Evolutionary conservation across 2,888 invertebrate species (phyloP), one percentile per base, ranked within the genome.

Genomic region (Philaethria dido): DNA sequence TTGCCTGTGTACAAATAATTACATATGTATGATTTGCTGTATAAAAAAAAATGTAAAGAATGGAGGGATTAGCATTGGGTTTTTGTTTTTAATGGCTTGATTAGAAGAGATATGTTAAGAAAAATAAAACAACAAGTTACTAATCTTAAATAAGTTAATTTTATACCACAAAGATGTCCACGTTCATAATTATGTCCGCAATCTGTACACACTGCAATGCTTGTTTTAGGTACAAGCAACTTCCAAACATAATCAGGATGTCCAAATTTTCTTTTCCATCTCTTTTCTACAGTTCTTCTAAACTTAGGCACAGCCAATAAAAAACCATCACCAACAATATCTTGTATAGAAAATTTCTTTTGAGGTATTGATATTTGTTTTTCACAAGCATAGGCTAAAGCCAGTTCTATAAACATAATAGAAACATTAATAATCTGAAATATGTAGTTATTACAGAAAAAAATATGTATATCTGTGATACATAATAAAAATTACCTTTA

Each of bases 101-200:
- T 8, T 33, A 9, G 8, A 33, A 25, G 25, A 25, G 25, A 25
- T 33, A 33, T 33, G 4, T n/a, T n/a, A n/a, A n/a, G n/a, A n/a
- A n/a, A n/a, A n/a, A n/a, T n/a, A n/a, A n/a, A n/a, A n/a, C n/a
- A n/a, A n/a, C 8, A 33, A 8, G 9, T 33, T 33, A 8, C 5
- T 33, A 8, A 8, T 3, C 33, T 8, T 33, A 33, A 60, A 42
- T 13, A 22, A 57, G n/a, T 22, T n/a, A 25, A 9, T 64, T 92
- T 93, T 94, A 9, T 60, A 98, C 98, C 95, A 87, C 99, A 99
- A 54, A 99, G 90, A 57, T 95, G 93, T 55, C 96, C 95, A 66
- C 94, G 92, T 88, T 98, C 96, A 84, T 97, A 95, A 86, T 96
- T 94, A 83, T 97, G 95, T 0, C 99, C 99, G 88, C 99, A 99